Conservation (phyloP, 2,797 vertebrate genomes). For the Lophotriccus pileatus region DNA sequence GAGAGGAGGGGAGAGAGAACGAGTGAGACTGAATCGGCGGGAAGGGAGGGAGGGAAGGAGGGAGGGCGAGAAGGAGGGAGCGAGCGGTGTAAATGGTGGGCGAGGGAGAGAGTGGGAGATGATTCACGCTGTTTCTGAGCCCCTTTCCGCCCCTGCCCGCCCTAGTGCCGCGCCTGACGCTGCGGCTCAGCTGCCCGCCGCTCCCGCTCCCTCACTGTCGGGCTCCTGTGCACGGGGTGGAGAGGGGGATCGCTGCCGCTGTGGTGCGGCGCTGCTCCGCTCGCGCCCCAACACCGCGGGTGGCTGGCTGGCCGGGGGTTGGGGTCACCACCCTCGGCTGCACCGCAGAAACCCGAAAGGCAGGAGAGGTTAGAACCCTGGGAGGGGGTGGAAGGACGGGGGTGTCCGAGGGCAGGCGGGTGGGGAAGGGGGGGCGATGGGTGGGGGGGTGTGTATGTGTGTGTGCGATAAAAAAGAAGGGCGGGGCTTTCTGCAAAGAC, state of each 20-base stretch:
- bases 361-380: neutral
- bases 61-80: constrained; percentile 26
- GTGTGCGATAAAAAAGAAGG: neutral
- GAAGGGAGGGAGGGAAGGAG: neutral
- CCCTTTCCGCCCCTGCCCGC: constrained; percentile 20
- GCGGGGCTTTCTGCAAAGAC: neutral
- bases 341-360: neutral
- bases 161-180: constrained; percentile 54
- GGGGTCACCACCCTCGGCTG: neutral
- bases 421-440: neutral
- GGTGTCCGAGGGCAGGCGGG: neutral
- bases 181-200: constrained; percentile 15
- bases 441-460: neutral
- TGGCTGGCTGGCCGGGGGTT: neutral
- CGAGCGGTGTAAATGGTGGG: constrained; percentile 41
- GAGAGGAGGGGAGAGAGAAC: constrained; percentile 15
- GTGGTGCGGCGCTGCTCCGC: neutral
- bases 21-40: constrained; percentile 13
- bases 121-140: constrained; percentile 52
- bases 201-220: constrained; percentile 54
- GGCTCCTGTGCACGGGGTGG: neutral
- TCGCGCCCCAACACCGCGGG: neutral
- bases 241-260: neutral
- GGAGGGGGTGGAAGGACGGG: neutral
- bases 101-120: constrained; percentile 44